Evolutionary conservation across 2,888 invertebrate genomes (phyloP).

Genomic region (Lacanobia oleracea): DNA sequence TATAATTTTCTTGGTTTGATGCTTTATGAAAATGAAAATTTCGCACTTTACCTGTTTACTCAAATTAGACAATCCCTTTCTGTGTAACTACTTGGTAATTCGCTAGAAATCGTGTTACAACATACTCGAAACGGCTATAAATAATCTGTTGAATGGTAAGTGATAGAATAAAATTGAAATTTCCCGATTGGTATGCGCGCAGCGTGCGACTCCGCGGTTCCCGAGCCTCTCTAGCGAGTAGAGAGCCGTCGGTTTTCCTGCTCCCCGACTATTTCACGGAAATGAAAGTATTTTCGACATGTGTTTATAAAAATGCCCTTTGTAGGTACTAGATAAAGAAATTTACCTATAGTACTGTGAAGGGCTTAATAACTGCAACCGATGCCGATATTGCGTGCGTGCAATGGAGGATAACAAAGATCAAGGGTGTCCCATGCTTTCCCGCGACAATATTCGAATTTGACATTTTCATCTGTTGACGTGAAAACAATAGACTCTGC

Average conservation of each 20-base stretch:
- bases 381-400: not conserved
- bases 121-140: conserved; percentile 56
- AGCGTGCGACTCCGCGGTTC: conserved; percentile 71
- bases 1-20: not conserved
- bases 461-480: not conserved
- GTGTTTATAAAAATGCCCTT: conserved; percentile 1
- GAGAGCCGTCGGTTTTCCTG: conserved; percentile 84
- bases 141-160: conserved; percentile 66
- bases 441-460: not conserved
- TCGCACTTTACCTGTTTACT: not conserved
- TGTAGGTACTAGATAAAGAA: not conserved
- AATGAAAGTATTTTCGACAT: conserved; percentile 74
- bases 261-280: conserved; percentile 74
- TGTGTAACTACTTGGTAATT: conserved; percentile 20
- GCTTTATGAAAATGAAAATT: not conserved
- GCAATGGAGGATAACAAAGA: not conserved
- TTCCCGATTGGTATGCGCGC: conserved; percentile 80
- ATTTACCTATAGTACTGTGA: not conserved
- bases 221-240: conserved; percentile 71
- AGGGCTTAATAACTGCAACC: not conserved
- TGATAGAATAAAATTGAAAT: conserved; percentile 70
- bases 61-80: not conserved
- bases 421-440: not conserved
- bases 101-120: conserved; percentile 58
- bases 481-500: not conserved